phyloP scores from a whole-genome alignment of 2,888 invertebrate genomes.

The Teleogryllus oceanicus region DNA sequence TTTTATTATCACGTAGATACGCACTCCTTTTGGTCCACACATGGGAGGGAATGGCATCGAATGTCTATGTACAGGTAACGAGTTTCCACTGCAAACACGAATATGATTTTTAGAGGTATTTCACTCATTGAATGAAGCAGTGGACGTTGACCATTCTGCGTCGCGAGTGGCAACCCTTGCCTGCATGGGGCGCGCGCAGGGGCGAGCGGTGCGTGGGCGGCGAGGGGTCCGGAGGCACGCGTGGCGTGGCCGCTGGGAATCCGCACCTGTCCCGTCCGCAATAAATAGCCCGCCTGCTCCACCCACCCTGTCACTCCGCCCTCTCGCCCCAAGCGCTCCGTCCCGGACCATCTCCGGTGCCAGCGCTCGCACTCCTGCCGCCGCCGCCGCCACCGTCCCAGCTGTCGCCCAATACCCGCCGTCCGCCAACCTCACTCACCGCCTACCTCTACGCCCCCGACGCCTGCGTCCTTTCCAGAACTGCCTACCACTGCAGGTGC shows the following conservation, averaged over 20 bases:
- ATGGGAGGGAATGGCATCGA: too few relatives aligned
- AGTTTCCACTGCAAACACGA: too few relatives aligned
- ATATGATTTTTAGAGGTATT: too few relatives aligned
- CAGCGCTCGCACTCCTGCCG: background rate
- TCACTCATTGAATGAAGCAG: too few relatives aligned
- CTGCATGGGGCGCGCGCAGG: background rate
- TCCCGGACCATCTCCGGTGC: background rate
- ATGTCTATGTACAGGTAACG: too few relatives aligned
- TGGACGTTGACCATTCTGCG: too few relatives aligned
- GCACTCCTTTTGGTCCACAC: too few relatives aligned
- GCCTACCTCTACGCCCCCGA: too few relatives aligned
- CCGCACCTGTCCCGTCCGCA: slow-evolving; percentile 3
- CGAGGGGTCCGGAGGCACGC: background rate
- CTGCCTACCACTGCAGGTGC: too few relatives aligned
- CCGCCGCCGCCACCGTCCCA: background rate
- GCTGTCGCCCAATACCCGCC: background rate
- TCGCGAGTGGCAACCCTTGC: background rate
- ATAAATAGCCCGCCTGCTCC: background rate
- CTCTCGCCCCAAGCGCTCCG: background rate
- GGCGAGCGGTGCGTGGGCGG: background rate
- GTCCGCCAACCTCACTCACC: background rate
- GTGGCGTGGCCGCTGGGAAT: background rate
- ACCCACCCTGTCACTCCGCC: background rate
- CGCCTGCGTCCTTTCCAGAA: too few relatives aligned
- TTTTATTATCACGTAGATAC: too few relatives aligned